A percentile compares a stretch with the other conserved stretches of the same genome.
These are phyloP conservation scores for Ceratotherium simum DNA, from an alignment of 2,113 vertebrate species.

Conservation along the genomic window DNA sequence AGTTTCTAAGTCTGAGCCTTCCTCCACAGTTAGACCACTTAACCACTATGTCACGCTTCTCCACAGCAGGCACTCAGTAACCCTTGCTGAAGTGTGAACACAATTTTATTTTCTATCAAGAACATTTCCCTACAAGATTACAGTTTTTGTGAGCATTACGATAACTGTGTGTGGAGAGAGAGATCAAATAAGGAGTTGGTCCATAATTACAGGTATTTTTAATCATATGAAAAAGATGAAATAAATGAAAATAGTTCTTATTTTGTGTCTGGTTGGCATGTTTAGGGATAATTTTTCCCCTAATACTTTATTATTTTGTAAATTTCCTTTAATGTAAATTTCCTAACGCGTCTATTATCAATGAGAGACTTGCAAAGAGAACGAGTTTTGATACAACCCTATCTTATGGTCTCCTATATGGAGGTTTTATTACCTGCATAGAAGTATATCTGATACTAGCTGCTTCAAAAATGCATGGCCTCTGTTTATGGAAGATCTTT, in stretches of 20 bases:
- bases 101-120: too few relatives aligned
- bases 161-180: background rate
- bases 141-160: background rate
- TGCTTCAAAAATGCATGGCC: conserved; percentile 15
- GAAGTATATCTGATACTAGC: background rate
- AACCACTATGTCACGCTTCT: too few relatives aligned
- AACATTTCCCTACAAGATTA: too few relatives aligned
- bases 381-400: background rate
- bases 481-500: conserved; percentile 39
- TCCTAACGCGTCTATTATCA: background rate
- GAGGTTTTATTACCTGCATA: conserved; percentile 49
- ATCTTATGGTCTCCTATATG: background rate
- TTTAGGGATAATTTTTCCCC: background rate
- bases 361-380: background rate
- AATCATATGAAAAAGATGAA: conserved; percentile 13
- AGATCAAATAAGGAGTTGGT: background rate
- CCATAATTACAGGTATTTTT: conserved; percentile 12
- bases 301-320: conserved; percentile 27
- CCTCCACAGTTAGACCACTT: too few relatives aligned
- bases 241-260: background rate
- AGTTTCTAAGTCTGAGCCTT: too few relatives aligned
- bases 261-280: background rate
- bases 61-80: too few relatives aligned
- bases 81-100: too few relatives aligned
- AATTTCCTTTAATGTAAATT: conserved; percentile 18